Conservation (phyloP, 2,797 vertebrate genomes). For the Argya squamiceps region DNA sequence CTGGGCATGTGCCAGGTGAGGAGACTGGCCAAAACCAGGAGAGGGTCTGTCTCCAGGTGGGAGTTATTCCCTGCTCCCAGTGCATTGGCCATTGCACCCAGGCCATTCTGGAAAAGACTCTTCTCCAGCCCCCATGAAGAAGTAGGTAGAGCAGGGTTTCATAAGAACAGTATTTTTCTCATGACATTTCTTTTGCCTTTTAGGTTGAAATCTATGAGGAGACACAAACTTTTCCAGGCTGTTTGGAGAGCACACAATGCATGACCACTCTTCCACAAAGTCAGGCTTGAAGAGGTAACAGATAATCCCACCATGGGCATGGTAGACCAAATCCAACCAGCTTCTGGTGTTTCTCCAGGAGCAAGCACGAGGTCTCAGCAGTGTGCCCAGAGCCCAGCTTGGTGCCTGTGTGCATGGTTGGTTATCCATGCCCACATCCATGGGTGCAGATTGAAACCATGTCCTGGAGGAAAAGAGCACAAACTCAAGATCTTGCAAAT, state of each 20-base stretch:
- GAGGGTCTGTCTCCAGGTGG: not conserved
- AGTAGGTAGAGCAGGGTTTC: not conserved
- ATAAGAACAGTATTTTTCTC: not conserved
- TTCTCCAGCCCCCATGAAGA: not conserved
- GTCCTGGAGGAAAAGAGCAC: not conserved
- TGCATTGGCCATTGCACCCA: not conserved
- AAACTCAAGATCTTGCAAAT: not conserved
- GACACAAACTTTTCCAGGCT: not conserved
- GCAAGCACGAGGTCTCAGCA: not conserved
- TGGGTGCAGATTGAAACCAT: fast-evolving
- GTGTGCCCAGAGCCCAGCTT: not conserved
- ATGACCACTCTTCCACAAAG: not conserved
- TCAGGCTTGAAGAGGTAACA: not conserved
- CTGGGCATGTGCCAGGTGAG: not conserved
- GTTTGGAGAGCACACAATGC: not conserved
- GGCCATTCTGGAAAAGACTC: not conserved
- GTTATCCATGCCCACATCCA: not conserved
- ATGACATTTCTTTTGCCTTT: not conserved
- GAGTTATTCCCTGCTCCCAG: not conserved
- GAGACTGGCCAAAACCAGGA: not conserved
- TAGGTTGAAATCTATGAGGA: not conserved
- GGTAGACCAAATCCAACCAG: not conserved
- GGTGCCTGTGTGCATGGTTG: not conserved
- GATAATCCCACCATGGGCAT: not conserved
- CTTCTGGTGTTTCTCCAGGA: not conserved